Conservation (phyloP, 2,888 invertebrate species). For the Julus scanicus region DNA sequence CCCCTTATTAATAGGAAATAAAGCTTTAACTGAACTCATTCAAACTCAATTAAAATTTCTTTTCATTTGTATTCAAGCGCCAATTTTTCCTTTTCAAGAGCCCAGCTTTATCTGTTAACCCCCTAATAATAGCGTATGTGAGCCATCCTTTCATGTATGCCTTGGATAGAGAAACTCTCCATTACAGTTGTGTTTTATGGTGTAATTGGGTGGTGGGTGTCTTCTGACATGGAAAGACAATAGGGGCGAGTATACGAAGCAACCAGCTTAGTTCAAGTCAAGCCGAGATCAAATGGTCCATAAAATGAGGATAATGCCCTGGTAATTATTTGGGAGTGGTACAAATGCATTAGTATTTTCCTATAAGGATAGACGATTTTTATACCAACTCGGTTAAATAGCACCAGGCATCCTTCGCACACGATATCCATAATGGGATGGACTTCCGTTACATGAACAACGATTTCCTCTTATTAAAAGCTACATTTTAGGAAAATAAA, state of each 20-base stretch:
- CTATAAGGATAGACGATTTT: constrained; percentile 21
- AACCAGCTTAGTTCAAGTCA: constrained; percentile 9
- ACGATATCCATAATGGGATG: constrained; percentile 5
- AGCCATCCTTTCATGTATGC: not conserved
- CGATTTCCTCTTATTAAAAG: constrained; percentile 27
- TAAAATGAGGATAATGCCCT: constrained; percentile 28
- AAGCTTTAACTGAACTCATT: not conserved
- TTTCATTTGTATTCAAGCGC: not conserved
- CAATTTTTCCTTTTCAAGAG: not conserved
- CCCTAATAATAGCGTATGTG: not conserved
- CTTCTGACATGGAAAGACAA: constrained; percentile 20
- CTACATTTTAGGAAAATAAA: constrained; percentile 7
- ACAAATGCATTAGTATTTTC: constrained; percentile 21
- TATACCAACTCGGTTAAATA: not conserved
- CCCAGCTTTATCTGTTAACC: not conserved
- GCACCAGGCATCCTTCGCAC: constrained; percentile 7
- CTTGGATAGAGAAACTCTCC: not conserved
- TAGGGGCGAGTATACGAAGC: constrained; percentile 12
- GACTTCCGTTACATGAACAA: not conserved
- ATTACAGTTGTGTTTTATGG: constrained; percentile 15
- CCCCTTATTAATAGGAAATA: not conserved
- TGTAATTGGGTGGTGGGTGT: constrained; percentile 26
- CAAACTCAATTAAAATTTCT: not conserved
- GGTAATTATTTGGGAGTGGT: constrained; percentile 33
- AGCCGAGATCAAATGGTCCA: constrained; percentile 28